Evolutionary conservation across 1,140 invertebrate species (phyloP), one percentile per base, ranked within the genome.

Genomic region (Anastrepha obliqua): DNA sequence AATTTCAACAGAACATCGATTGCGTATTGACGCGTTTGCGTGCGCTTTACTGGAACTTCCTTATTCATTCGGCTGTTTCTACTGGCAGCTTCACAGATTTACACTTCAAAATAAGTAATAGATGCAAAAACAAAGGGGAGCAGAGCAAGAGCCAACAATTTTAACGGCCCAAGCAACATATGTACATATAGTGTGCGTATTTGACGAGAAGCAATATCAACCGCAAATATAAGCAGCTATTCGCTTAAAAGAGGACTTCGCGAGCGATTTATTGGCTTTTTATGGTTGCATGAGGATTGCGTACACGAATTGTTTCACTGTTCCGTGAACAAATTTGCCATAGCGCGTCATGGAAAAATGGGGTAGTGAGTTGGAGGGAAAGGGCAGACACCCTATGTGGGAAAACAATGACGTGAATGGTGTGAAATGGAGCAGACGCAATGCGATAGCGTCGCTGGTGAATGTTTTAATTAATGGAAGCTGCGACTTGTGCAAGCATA

Each of bases 341-440:
- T 55, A n/a, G n/a, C 13, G 15, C 60, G 11, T n/a, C 9, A 17
- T 62, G n/a, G 13, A 0, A 62, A 62, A 9, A 11, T 55, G 51
- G 51, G 51, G 51, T 5, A 55, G 51, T 62, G 47, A 51, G 70
- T 42, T 47, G 70, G 7, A 74, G 70, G 29, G 29, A 29, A 74
- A n/a, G 74, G 47, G 47, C 7, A 51, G 74, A 8, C 74, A 17
- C 1, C 6, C 5, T 81, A 42, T 81, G n/a, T 29, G 47, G 47
- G 4, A 81, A 81, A 47, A 81, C 74, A 81, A 81, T 81, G 17
- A 44, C 74, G 51, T 55, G 74, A 81, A 81, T 81, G 8, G 74
- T 15, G 74, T 81, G 74, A 81, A 81, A 81, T 81, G 74, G 74
- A 81, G 74, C 74, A 81, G 74, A 81, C 74, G 74, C 74, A 81